Conservation (phyloP, 2,888 invertebrate species). For the Fissipunctia ypsillon region DNA sequence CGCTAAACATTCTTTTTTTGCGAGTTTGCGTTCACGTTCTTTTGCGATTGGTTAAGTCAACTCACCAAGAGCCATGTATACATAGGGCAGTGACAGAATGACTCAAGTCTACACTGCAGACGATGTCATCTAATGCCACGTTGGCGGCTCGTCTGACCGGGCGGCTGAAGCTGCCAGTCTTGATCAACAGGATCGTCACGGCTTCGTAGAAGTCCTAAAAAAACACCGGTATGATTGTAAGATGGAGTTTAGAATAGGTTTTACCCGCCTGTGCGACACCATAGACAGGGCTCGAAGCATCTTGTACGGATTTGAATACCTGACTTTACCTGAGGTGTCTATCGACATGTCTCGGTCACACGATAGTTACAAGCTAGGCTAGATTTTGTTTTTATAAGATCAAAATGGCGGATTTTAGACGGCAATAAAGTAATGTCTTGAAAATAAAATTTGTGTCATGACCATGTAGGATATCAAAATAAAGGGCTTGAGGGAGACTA, state of each 20-base stretch:
- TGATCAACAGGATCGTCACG: conserved; percentile 91
- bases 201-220: conserved; percentile 93
- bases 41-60: neutral
- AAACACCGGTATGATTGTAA: neutral
- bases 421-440: too few relatives aligned
- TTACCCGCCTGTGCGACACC: too few relatives aligned
- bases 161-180: conserved; percentile 93
- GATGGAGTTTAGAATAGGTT: neutral
- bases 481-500: too few relatives aligned
- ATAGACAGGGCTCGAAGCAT: too few relatives aligned
- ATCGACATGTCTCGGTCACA: too few relatives aligned
- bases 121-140: conserved; percentile 92
- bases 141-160: conserved; percentile 94
- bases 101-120: conserved; percentile 91
- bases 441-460: too few relatives aligned
- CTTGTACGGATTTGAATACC: too few relatives aligned
- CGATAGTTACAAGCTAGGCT: too few relatives aligned
- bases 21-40: neutral
- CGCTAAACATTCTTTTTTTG: neutral
- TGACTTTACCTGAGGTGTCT: too few relatives aligned
- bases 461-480: too few relatives aligned
- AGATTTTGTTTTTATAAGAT: too few relatives aligned
- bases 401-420: too few relatives aligned
- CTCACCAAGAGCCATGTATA: conserved; percentile 81
- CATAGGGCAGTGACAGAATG: conserved; percentile 89